These are phyloP conservation scores for Nomada fucata DNA, from an alignment of 2,888 invertebrate species.

Conservation along the genomic window DNA sequence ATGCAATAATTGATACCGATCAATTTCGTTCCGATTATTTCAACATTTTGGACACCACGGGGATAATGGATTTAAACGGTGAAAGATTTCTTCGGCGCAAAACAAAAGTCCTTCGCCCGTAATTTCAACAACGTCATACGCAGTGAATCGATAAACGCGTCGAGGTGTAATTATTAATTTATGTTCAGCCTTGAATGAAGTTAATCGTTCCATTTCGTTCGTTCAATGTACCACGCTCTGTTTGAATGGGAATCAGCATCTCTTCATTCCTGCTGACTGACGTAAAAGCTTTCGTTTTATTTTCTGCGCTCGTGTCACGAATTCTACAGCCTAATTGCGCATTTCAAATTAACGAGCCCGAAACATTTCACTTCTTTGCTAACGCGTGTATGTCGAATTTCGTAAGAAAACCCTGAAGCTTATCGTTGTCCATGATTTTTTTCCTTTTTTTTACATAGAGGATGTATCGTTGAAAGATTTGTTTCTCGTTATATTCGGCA, in stretches of 20 bases:
- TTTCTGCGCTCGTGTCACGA: no score
- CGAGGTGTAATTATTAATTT: slow-evolving; percentile 46
- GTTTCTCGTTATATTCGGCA: no score
- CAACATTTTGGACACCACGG: neutral
- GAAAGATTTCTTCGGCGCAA: neutral
- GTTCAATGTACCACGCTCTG: slow-evolving; percentile 7
- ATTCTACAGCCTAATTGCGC: no score
- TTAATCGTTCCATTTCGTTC: slow-evolving; percentile 26
- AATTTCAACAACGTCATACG: slow-evolving; percentile 14
- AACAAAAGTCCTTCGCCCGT: slow-evolving; percentile 14
- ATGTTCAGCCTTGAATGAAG: slow-evolving; percentile 35
- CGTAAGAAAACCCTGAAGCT: no score
- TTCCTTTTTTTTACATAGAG: no score
- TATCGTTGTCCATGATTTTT: no score
- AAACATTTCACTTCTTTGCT: no score
- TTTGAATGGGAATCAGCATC: neutral
- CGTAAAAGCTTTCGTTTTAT: neutral
- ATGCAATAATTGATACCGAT: slow-evolving; percentile 13
- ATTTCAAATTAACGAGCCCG: no score
- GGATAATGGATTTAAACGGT: neutral
- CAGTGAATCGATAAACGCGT: slow-evolving; percentile 2
- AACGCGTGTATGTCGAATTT: no score
- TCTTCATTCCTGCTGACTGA: neutral
- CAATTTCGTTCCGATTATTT: slow-evolving; percentile 18
- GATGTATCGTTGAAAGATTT: no score